phyloP scores from a whole-genome alignment of 2,113 vertebrate species.

The Stegastes partitus region DNA sequence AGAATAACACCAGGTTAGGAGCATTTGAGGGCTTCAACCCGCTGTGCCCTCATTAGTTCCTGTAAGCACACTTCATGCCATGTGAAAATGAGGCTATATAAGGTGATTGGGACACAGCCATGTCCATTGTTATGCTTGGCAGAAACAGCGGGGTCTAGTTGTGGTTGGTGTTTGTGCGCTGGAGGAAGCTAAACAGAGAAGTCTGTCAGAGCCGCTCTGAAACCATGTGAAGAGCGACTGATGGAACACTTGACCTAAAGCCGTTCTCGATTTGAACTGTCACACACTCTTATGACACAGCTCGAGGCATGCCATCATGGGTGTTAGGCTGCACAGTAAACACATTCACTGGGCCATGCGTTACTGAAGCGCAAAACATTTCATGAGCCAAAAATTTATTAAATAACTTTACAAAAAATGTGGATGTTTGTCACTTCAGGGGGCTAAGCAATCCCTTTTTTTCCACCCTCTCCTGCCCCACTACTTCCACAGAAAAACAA shows the following conservation, averaged over 20 bases:
- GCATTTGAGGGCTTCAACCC: conserved; percentile 3
- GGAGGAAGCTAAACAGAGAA: conserved; percentile 76
- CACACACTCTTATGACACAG: conserved; percentile 74
- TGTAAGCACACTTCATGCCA: conserved; percentile 49
- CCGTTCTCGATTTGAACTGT: conserved; percentile 63
- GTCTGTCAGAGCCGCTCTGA: conserved; percentile 65
- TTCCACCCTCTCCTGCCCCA: neutral
- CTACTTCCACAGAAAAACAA: conserved; percentile 15
- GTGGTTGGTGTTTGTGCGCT: conserved; percentile 64
- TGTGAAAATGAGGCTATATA: conserved; percentile 73
- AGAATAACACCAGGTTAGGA: neutral
- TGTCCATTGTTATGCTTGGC: conserved; percentile 78
- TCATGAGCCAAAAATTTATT: conserved; percentile 56
- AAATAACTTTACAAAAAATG: conserved; percentile 61
- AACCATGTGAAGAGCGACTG: conserved; percentile 65
- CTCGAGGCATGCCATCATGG: conserved; percentile 57
- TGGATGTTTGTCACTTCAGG: conserved; percentile 12
- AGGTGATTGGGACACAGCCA: conserved; percentile 76
- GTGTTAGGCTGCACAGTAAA: conserved; percentile 56
- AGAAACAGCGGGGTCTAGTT: conserved; percentile 53
- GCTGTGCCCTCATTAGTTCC: conserved; percentile 28
- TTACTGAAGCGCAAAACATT: conserved; percentile 28
- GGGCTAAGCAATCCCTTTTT: neutral
- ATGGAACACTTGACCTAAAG: conserved; percentile 73
- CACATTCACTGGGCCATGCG: conserved; percentile 48